Evolutionary conservation across 2,888 invertebrate genomes (phyloP), one percentile per base, ranked within the genome.

Genomic region (Leptogaster cylindrica): DNA sequence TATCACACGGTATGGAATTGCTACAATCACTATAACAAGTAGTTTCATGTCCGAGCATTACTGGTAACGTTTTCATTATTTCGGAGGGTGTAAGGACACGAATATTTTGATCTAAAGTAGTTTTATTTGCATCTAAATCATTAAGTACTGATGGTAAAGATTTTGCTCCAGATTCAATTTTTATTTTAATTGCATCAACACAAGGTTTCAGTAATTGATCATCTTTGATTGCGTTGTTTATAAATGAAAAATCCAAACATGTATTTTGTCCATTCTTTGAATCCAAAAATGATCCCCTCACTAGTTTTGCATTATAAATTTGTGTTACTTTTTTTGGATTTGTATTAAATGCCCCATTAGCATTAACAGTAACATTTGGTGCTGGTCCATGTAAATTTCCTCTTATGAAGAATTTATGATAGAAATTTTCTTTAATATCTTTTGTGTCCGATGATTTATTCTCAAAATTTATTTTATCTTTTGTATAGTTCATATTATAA

Each of bases 61-160:
- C 90, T 82, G 92, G 92, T 84, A 92, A 88, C 81, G 92, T 92
- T 87, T 91, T 89, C 92, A 92, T 92, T 83, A 92, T 92, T 88
- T 92, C 92, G 76, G 91, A 91, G 78, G 92, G 92, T 78, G 92
- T 92, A 82, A 92, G 87, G 83, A 92, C 92, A 82, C 92, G 88
- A 83, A 92, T 92, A 84, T 91, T 91, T 83, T 91, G 91, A 84
- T 92, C 91, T 76, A 64, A 33, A 48, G 33, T 55, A 36, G 36
- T 55, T 55, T 55, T 46, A 25, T 46, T 55, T 20, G 55, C 31
- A n/a, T 55, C 55, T 36, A 55, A 39, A 8, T 55, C 55, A 12
- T 55, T 33, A 6, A 55, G 12, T n/a, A 55, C 55, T 20, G 55
- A 20, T 20, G 55, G 25, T 7, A 55, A 23, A 23, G 23, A 23